phyloP scores from a whole-genome alignment of 2,113 vertebrate species.

The Colinus virginianus region DNA sequence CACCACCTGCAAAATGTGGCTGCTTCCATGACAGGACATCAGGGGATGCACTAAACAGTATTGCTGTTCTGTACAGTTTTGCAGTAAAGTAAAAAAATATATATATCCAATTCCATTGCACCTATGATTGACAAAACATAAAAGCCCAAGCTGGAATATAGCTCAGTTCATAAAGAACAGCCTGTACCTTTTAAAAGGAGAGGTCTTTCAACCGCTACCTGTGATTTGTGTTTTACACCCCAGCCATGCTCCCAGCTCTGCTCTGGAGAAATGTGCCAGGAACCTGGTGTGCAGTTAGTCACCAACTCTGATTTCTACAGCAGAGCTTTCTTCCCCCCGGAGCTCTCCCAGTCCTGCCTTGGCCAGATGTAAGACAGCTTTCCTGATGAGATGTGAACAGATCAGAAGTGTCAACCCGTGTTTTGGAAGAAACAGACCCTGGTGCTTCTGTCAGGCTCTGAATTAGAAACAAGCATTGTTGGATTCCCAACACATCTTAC shows the following conservation, averaged over 20 bases:
- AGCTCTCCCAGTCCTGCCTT: not conserved
- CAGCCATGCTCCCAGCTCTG: not conserved
- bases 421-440: not conserved
- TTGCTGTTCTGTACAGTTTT: not conserved
- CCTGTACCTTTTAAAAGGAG: not conserved
- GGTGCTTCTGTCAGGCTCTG: not conserved
- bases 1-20: not conserved
- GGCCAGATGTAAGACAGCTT: not conserved
- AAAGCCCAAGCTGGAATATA: not conserved
- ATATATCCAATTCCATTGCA: not conserved
- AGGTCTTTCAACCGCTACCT: not conserved
- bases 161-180: not conserved
- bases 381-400: slow-evolving; percentile 6
- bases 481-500: not conserved
- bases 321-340: not conserved
- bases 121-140: not conserved
- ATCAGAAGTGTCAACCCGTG: slow-evolving; percentile 24
- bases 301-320: not conserved
- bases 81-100: not conserved
- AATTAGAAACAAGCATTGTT: not conserved
- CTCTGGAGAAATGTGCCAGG: not conserved
- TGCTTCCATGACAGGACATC: not conserved
- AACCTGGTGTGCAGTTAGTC: not conserved
- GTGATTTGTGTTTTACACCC: not conserved
- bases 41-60: not conserved